Evolutionary conservation across 2,797 vertebrate genomes (phyloP), one percentile per base, ranked within the genome.

Genomic region (Anas bernieri): DNA sequence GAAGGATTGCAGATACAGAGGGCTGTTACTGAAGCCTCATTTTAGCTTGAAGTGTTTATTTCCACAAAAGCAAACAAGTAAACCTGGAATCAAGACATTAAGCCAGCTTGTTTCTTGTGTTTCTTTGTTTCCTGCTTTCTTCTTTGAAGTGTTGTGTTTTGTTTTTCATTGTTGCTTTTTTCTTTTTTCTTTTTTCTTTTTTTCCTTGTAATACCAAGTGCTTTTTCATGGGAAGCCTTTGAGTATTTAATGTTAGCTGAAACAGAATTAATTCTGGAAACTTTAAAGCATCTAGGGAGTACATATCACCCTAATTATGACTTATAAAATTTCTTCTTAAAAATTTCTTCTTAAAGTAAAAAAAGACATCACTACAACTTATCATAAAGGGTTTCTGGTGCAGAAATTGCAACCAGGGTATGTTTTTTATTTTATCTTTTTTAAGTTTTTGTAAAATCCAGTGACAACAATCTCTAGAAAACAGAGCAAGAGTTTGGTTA

Each of bases 281-380:
- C 37, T 67, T 52, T 67, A 67, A 45, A 67, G 26, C 26, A 52
- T 35, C 37, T 61, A 4, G 4, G 22, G 20, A 55, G 4, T 50
- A 72, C 0, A 0, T 35, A 43, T 13, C 0, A 56, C 7, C 68
- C 41, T n/a, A 61, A 75, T 83, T 56, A 56, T 30, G 10, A 48
- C 23, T 61, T 45, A 2, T 52, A 52, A 30, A 52, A 30, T 28
- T 52, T 81, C 1, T 33, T 78, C 75, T 35, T 61, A n/a, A n/a
- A 25, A 52, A 52, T 28, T 48, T 81, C 1, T 33, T 78, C 78
- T 35, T 61, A n/a, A n/a, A 25, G 17, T 13, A 30, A 77, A 30
- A 45, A 45, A 43, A 58, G 33, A 0, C 41, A 81, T 7, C 1
- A 13, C 12, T 78, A 77, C 11, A 30, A 17, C 6, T 43, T 75